Conservation (phyloP, 2,888 invertebrate genomes). For the Eristalis tenax region DNA sequence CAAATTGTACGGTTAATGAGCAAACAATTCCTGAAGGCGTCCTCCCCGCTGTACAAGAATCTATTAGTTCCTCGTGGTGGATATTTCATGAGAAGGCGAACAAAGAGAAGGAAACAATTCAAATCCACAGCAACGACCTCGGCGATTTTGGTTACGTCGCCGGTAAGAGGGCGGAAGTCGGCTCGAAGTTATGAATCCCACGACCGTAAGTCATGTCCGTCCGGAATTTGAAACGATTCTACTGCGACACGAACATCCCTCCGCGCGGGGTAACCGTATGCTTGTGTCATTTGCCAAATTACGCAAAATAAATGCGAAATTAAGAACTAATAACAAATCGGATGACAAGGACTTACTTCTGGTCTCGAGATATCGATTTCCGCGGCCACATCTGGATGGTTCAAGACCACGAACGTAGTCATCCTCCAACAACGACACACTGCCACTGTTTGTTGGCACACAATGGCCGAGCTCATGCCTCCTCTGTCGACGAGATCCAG, state of each 20-base stretch:
- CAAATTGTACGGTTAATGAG: conserved; percentile 23
- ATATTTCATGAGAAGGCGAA: background rate
- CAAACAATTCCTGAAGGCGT: background rate
- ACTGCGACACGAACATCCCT: conserved; percentile 23
- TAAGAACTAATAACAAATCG: conserved; percentile 19
- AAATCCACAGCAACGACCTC: background rate
- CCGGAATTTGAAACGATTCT: conserved; percentile 28
- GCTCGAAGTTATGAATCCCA: conserved; percentile 44
- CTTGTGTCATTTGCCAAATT: conserved; percentile 21
- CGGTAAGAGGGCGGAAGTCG: background rate
- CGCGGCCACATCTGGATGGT: conserved; percentile 29
- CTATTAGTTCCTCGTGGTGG: background rate
- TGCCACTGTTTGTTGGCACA: background rate
- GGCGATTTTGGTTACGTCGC: background rate
- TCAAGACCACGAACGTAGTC: conserved; percentile 45
- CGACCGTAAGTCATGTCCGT: conserved; percentile 11
- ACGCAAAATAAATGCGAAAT: conserved; percentile 1
- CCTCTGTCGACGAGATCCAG: too few species aligned
- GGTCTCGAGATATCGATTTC: conserved; percentile 40
- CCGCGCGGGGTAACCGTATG: background rate
- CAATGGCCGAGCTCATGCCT: background rate
- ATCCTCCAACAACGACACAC: conserved; percentile 28
- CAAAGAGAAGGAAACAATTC: conserved; percentile 5
- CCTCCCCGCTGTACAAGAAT: background rate
- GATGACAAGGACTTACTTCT: conserved; percentile 33